A percentile compares a stretch with the other conserved stretches of the same genome.
Evolutionary conservation across 1,140 invertebrate species (phyloP).

Genomic region (Cataglyphis hispanica): DNA sequence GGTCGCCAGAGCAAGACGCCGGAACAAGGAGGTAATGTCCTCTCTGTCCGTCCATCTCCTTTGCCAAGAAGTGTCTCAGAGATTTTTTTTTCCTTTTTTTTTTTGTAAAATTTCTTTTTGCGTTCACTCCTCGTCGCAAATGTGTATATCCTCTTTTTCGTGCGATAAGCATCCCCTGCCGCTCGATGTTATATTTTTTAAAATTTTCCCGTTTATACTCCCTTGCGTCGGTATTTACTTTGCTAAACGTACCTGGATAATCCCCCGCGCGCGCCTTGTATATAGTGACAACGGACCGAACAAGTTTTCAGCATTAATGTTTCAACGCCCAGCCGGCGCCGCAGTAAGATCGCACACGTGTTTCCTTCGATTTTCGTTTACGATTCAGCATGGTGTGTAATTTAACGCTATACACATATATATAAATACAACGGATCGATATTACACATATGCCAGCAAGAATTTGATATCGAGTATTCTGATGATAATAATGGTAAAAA

Average conservation of each 20-base stretch:
- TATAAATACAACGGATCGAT: neutral
- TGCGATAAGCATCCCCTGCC: conserved; percentile 48
- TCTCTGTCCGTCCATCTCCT: neutral
- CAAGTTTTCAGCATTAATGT: conserved; percentile 46
- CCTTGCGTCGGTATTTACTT: conserved; percentile 44
- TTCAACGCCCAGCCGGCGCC: conserved; percentile 17
- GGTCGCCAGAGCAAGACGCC: conserved; percentile 93
- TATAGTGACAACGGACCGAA: conserved; percentile 61
- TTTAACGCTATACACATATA: conserved; percentile 25
- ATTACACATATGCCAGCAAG: neutral
- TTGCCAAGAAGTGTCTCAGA: conserved; percentile 23
- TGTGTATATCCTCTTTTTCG: conserved; percentile 62
- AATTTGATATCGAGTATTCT: neutral
- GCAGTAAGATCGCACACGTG: conserved; percentile 4
- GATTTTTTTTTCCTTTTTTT: conserved; percentile 50
- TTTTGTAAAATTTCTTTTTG: neutral
- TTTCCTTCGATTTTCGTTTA: conserved; percentile 36
- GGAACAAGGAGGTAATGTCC: conserved; percentile 93
- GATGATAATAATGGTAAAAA: conserved; percentile 25
- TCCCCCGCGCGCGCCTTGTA: conserved; percentile 64
- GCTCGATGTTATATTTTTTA: conserved; percentile 50
- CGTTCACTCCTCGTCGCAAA: conserved; percentile 35
- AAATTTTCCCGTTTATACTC: conserved; percentile 5
- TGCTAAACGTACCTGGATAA: conserved; percentile 53
- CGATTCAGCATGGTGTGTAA: conserved; percentile 52